phyloP scores from a whole-genome alignment of 2,797 vertebrate species.

The Alosa sapidissima region DNA sequence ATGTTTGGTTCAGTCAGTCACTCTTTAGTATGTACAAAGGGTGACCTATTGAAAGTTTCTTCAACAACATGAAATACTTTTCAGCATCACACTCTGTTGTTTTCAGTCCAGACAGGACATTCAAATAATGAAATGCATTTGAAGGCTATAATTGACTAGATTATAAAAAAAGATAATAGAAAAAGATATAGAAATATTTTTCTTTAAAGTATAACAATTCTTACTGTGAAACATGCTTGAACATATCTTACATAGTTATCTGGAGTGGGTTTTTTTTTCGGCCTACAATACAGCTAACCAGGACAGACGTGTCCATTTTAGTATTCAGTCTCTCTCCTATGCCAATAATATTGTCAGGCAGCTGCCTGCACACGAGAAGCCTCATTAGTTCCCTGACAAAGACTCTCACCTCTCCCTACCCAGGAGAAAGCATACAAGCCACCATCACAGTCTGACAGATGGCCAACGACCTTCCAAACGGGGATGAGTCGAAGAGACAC shows the following conservation, averaged over 20 bases:
- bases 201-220: background rate
- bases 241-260: background rate
- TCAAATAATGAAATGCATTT: background rate
- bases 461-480: slow-evolving; percentile 14
- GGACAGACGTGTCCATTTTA: background rate
- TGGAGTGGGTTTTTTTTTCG: background rate
- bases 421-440: slow-evolving; percentile 32
- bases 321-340: background rate
- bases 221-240: background rate
- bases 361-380: slow-evolving; percentile 50
- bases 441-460: slow-evolving; percentile 22
- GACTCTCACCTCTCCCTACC: slow-evolving; percentile 30
- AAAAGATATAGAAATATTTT: background rate
- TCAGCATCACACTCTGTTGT: too few species aligned
- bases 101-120: too few species aligned
- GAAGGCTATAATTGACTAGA: background rate
- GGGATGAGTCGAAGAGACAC: background rate
- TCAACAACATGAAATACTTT: too few species aligned
- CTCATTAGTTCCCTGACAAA: slow-evolving; percentile 52
- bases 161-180: too few species aligned
- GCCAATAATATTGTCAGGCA: background rate
- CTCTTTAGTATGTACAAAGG: too few species aligned
- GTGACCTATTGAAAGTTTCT: too few species aligned
- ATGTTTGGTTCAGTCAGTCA: too few species aligned
- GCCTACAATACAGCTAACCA: background rate